Percentiles rank a stretch among this genome's conserved stretches.
Conservation (phyloP, 2,888 invertebrate species). For the Napeogenes sylphis region DNA sequence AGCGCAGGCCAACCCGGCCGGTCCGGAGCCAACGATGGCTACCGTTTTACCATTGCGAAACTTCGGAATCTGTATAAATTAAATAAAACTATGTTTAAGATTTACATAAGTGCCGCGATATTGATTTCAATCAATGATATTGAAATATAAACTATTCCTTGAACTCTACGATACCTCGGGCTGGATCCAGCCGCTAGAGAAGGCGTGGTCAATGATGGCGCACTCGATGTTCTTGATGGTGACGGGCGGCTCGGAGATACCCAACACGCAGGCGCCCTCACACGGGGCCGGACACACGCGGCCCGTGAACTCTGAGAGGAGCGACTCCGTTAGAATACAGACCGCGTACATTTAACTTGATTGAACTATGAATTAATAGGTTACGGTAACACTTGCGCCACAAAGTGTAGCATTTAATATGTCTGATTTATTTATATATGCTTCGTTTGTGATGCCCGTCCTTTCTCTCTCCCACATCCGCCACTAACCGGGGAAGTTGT, state of each 20-base stretch:
- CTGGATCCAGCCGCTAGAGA: constrained; percentile 95
- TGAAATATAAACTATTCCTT: no score
- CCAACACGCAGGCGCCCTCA: constrained; percentile 98
- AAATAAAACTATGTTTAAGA: neutral
- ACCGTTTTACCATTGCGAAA: constrained; percentile 87
- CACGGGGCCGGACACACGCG: constrained; percentile 98
- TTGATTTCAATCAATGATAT: no score
- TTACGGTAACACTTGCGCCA: no score
- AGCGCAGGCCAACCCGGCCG: constrained; percentile 96
- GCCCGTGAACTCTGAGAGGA: constrained; percentile 87
- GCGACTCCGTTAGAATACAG: neutral
- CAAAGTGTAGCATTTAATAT: no score
- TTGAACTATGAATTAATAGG: no score
- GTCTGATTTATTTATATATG: no score
- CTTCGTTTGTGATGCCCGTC: no score
- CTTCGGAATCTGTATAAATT: constrained; percentile 78
- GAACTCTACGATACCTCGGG: constrained; percentile 77
- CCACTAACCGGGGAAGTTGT: constrained; percentile 94
- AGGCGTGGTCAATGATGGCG: constrained; percentile 98
- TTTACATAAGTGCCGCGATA: no score
- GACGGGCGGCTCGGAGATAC: constrained; percentile 96
- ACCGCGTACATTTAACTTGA: neutral
- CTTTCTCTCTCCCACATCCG: constrained; percentile 77
- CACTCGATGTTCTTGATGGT: constrained; percentile 99
- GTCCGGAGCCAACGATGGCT: constrained; percentile 95